Evolutionary conservation across 2,113 vertebrate genomes (phyloP).

Genomic region (Piprites chloris): DNA sequence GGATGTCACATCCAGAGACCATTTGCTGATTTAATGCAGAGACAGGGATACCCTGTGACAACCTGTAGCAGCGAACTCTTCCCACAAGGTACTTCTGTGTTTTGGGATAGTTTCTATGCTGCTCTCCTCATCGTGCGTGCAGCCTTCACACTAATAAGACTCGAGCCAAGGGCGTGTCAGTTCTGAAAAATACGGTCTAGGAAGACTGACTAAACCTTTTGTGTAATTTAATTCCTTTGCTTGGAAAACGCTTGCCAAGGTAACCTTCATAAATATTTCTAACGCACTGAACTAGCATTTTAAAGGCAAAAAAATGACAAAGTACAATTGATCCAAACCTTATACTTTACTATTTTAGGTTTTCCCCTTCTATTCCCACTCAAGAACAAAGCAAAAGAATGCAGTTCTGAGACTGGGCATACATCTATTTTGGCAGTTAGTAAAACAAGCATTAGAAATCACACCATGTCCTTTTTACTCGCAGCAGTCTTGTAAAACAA

Average conservation of each 20-base stretch:
- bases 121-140: background rate
- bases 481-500: slow-evolving; percentile 59
- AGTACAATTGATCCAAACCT: slow-evolving; percentile 24
- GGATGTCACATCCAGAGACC: background rate
- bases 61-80: background rate
- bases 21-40: background rate
- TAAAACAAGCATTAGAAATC: slow-evolving; percentile 60
- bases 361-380: background rate
- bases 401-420: background rate
- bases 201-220: slow-evolving; percentile 42
- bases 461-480: slow-evolving; percentile 56
- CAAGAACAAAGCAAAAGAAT: slow-evolving; percentile 26
- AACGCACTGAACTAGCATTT: slow-evolving; percentile 29
- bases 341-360: slow-evolving; percentile 32
- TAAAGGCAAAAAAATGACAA: slow-evolving; percentile 29
- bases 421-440: slow-evolving; percentile 43
- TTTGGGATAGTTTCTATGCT: background rate
- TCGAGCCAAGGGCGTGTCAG: slow-evolving; percentile 9
- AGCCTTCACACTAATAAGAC: background rate
- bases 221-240: slow-evolving; percentile 44
- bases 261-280: slow-evolving; percentile 52
- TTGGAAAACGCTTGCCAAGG: slow-evolving; percentile 42
- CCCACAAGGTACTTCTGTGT: background rate
- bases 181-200: slow-evolving; percentile 42
- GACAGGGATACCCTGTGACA: background rate